Evolutionary conservation across 1,140 invertebrate species (phyloP).

Genomic region (Adoxophyes honmai): DNA sequence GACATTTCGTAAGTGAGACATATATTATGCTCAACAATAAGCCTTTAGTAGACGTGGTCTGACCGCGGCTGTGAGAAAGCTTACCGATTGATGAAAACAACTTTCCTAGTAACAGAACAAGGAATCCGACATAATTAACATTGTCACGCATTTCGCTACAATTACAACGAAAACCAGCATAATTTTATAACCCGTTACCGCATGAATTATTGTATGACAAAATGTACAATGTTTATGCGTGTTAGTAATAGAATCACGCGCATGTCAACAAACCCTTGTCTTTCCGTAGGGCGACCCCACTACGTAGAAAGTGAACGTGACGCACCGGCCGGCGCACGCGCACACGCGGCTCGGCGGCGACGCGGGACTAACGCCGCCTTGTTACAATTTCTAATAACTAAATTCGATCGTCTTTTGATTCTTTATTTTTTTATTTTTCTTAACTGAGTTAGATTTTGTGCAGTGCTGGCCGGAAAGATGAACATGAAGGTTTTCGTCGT

Average conservation of each 20-base stretch:
- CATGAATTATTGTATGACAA: no score
- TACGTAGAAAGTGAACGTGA: constrained; percentile 61
- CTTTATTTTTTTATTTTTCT: constrained; percentile 5
- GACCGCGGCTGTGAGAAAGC: no score
- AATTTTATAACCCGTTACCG: no score
- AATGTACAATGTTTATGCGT: background rate
- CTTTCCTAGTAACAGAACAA: no score
- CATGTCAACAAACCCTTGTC: constrained; percentile 52
- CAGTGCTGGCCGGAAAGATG: constrained; percentile 17
- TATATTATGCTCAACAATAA: no score
- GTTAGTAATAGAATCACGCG: constrained; percentile 9
- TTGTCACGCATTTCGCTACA: no score
- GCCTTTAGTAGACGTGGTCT: no score
- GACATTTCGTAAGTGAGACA: no score
- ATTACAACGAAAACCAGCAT: no score
- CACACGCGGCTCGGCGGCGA: constrained; percentile 50
- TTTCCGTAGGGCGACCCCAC: constrained; percentile 48
- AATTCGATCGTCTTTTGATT: constrained; percentile 1
- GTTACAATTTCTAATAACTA: constrained; percentile 24
- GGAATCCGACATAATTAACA: no score
- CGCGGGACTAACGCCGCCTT: constrained; percentile 50
- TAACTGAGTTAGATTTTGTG: background rate
- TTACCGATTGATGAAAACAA: no score
- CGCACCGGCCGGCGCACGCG: constrained; percentile 25
- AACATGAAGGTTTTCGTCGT: constrained; percentile 49